Evolutionary conservation across 2,888 invertebrate species (phyloP), one percentile per base, ranked within the genome.

Genomic region (Nymphalis polychloros): DNA sequence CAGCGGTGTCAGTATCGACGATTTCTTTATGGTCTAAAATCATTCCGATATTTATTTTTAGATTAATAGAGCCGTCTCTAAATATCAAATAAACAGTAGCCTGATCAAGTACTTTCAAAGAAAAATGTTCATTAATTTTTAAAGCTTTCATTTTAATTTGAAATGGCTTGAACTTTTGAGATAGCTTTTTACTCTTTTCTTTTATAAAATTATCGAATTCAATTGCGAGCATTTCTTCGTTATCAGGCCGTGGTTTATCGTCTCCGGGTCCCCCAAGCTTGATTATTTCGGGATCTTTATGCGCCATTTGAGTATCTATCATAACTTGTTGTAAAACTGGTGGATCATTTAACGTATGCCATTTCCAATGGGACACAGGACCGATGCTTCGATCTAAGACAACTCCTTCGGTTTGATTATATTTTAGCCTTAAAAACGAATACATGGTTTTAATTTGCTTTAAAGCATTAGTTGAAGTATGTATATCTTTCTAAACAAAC

Each of bases 11-110:
- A 0, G 85, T 94, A 82, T 86, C 93, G 73, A 83, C 90, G 78
- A 84, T 93, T 84, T 84, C 94, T 84, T 86, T 91, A 81, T 87
- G 93, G 83, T 87, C 93, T 82, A 89, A 84, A 78, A 81, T 84
- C 94, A 88, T 94, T 77, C 88, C 93, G 78, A 82, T 82, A 71
- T 92, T 92, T 35, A 90, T 71, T 77, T 90, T 91, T 47, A 92
- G 72, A 73, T 86, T 89, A 8, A 85, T 85, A 17, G 84, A 77
- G 2, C 90, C 90, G 69, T 92, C 91, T 73, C 89, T 82, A 73
- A 81, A 92, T 57, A 87, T 83, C 5, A 92, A 77, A 75, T 90
- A 89, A 35, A 92, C 78, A 10, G 84, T 85, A 2, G 90, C 87
- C 76, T 92, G 92, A 70, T 92, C 91, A 49, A 92, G 74, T 2